Base-by-base conservation (phyloP, 2,888 invertebrate species). In the Merodon equestris region DNA sequence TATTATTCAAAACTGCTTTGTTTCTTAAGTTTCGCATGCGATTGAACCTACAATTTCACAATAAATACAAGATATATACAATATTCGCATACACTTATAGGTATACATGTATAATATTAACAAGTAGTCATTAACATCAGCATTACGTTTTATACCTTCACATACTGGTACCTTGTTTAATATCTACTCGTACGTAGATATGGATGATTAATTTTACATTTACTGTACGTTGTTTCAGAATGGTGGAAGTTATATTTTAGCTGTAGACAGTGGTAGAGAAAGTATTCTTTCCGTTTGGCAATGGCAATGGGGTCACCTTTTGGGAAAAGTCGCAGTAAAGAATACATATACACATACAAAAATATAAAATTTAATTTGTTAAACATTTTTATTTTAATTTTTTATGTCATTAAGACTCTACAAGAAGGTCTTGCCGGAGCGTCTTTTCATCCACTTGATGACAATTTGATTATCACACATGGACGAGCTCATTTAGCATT, bases 281-380 rank as follows among this genome's bases (percentile, higher is more conserved):
- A 95, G 97, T 85, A 95, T 96, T 79, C 90, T 97, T 1, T 96
- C 96, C 0, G 96, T 97, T 0, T 97, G 97, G 97, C 96, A 97
- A 84, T 97, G 97, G 97, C 95, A 96, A 85, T 96, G 96, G 94
- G 96, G 96, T 58, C 94, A 95, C 88, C 90, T 97, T n/a, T 91
- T 97, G 9, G 97, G 97, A 68, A 96, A 96, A 93, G 96, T 97
- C 58, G 96, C 96, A 82, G 97, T 97, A 90, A 93, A 94, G 91
- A 48, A 3, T 7, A 27, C 7, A 2, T 7, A 27, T 27, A 4
- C 27, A 27, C 7, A 27, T n/a, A n/a, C n/a, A n/a, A n/a, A n/a
- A n/a, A n/a, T n/a, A 7, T 27, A 27, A 4, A 2, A 2, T 27
- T 4, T 27, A 27, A 7, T 27, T 2, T 27, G 7, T 27, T 7